These are phyloP conservation scores for Tragelaphus scriptus DNA, from an alignment of 2,113 vertebrate genomes.

Conservation along the genomic window DNA sequence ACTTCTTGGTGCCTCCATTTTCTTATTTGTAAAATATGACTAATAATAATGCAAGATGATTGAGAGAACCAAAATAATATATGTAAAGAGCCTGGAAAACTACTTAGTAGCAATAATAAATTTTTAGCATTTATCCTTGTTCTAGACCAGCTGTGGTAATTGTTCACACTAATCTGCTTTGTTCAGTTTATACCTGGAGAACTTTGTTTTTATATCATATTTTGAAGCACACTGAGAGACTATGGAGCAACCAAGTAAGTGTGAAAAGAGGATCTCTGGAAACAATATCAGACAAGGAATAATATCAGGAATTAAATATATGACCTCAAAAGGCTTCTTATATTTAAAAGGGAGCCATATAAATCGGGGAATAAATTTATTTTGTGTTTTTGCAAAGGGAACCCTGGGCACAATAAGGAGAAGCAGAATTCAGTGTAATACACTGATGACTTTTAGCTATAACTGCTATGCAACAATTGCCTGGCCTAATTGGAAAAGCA, in stretches of 20 bases:
- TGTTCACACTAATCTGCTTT: background rate
- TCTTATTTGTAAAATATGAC: background rate
- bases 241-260: background rate
- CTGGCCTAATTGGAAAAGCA: slow-evolving; percentile 15
- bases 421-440: slow-evolving; percentile 32
- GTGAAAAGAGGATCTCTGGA: background rate
- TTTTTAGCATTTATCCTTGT: background rate
- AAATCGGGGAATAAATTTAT: background rate
- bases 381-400: slow-evolving; percentile 42
- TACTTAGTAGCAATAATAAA: background rate
- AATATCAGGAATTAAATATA: slow-evolving; percentile 13
- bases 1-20: background rate
- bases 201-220: background rate
- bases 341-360: slow-evolving; percentile 18
- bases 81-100: background rate
- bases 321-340: slow-evolving; percentile 10
- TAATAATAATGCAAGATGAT: background rate
- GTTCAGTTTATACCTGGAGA: background rate
- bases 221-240: background rate
- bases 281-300: background rate
- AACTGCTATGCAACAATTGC: background rate
- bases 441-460: slow-evolving; percentile 5
- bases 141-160: background rate
- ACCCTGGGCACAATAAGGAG: background rate
- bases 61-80: background rate